phyloP scores from a whole-genome alignment of 2,888 invertebrate genomes.

The Chalcosyrphus nemorum region DNA sequence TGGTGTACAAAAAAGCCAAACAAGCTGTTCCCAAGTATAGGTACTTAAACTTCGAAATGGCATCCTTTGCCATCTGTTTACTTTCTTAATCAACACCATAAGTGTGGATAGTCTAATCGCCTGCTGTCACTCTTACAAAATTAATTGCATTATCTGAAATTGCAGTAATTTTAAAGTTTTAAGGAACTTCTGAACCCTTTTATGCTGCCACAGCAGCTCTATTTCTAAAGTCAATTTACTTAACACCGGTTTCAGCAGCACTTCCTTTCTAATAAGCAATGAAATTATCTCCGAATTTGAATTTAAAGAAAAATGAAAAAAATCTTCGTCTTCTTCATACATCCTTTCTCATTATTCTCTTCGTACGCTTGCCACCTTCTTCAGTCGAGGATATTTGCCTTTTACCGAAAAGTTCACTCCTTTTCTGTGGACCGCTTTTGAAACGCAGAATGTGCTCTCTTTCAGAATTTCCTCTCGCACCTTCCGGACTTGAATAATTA shows the following conservation, averaged over 20 bases:
- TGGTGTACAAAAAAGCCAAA: too few species aligned
- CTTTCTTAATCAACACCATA: constrained; percentile 7
- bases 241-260: constrained; percentile 27
- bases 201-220: background rate
- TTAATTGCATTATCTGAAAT: background rate
- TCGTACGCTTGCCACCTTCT: constrained; percentile 18
- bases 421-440: background rate
- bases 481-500: constrained; percentile 53
- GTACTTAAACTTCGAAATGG: too few species aligned
- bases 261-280: constrained; percentile 19
- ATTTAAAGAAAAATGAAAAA: background rate
- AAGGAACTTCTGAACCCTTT: constrained; percentile 36
- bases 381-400: constrained; percentile 34
- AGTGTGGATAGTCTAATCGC: constrained; percentile 35
- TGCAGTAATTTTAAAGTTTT: constrained; percentile 23
- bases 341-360: constrained; percentile 38
- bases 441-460: constrained; percentile 6
- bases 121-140: background rate
- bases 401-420: constrained; percentile 28
- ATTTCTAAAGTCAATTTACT: constrained; percentile 50
- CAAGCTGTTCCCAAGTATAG: too few species aligned
- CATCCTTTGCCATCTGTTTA: too few species aligned
- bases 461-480: background rate
- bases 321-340: constrained; percentile 18
- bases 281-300: constrained; percentile 52